phyloP scores from a whole-genome alignment of 2,888 invertebrate species.

The Sicus ferrugineus region DNA sequence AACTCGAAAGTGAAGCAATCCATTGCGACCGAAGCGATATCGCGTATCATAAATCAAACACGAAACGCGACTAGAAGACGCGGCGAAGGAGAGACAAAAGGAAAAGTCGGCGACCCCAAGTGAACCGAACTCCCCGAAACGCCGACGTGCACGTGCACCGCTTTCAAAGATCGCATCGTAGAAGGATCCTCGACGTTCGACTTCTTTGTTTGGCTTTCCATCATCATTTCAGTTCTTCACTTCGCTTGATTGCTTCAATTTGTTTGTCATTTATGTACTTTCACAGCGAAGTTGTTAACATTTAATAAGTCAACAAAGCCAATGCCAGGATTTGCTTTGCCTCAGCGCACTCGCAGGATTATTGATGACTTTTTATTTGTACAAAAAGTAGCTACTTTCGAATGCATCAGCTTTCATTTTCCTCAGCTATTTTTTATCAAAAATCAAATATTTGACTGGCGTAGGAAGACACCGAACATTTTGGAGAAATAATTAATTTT shows the following conservation, averaged over 20 bases:
- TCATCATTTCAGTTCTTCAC: background rate
- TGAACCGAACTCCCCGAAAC: too few relatives aligned
- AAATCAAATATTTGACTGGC: too few relatives aligned
- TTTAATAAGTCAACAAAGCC: too few relatives aligned
- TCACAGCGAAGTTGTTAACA: too few relatives aligned
- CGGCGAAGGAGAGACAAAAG: background rate
- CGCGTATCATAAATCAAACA: constrained; percentile 28
- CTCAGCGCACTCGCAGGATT: background rate
- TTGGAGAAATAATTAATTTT: too few relatives aligned
- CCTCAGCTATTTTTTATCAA: too few relatives aligned
- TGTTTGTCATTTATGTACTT: constrained; percentile 17
- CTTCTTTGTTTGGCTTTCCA: constrained; percentile 2
- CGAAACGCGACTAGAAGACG: background rate
- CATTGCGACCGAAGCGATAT: constrained; percentile 5
- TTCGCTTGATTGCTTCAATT: constrained; percentile 5
- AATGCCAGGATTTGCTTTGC: background rate
- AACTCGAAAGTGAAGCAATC: background rate
- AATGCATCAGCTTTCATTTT: too few relatives aligned
- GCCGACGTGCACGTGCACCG: background rate
- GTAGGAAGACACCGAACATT: background rate
- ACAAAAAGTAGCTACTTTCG: too few relatives aligned
- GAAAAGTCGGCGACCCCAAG: background rate
- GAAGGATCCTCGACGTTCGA: background rate
- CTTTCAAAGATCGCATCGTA: background rate
- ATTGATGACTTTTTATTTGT: background rate